phyloP scores from a whole-genome alignment of 2,113 vertebrate species.

The Hymenochirus boettgeri region DNA sequence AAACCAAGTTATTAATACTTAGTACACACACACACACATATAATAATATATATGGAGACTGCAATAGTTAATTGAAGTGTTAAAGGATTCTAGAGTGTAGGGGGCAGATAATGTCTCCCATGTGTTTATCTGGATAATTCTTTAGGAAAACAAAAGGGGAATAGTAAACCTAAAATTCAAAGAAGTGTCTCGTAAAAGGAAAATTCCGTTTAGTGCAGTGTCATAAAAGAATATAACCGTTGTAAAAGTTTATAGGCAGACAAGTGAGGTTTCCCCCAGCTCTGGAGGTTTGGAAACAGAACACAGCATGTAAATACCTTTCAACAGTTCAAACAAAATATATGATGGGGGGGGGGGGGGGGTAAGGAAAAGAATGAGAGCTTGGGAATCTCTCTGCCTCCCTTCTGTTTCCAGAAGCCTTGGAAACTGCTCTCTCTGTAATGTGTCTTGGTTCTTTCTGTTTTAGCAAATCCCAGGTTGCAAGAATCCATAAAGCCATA shows the following conservation, averaged over 20 bases:
- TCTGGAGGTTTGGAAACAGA: conserved; percentile 98
- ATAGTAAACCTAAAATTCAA: conserved; percentile 22
- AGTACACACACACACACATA: no score
- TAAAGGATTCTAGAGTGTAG: no score
- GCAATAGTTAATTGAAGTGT: background rate
- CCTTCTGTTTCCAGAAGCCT: conserved; percentile 56
- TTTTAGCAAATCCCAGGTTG: conserved; percentile 54
- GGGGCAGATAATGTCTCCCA: background rate
- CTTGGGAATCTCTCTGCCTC: conserved; percentile 51
- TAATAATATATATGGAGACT: no score
- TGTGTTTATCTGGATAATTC: conserved; percentile 38
- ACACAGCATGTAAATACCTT: conserved; percentile 37
- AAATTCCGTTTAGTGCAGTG: conserved; percentile 79
- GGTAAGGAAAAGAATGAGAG: conserved; percentile 13
- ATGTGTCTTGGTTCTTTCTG: conserved; percentile 66
- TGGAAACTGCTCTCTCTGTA: conserved; percentile 52
- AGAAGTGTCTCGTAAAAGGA: conserved; percentile 78
- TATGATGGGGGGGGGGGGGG: conserved; percentile 12
- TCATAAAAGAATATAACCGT: conserved; percentile 99
- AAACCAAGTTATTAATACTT: no score
- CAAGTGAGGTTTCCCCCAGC: conserved; percentile 64
- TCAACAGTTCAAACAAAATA: conserved; percentile 39
- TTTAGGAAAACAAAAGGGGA: conserved; percentile 61
- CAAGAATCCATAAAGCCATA: conserved; percentile 57
- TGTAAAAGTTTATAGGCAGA: conserved; percentile 99